phyloP scores from a whole-genome alignment of 1,140 invertebrate species.

The Hormaphis cornu region DNA sequence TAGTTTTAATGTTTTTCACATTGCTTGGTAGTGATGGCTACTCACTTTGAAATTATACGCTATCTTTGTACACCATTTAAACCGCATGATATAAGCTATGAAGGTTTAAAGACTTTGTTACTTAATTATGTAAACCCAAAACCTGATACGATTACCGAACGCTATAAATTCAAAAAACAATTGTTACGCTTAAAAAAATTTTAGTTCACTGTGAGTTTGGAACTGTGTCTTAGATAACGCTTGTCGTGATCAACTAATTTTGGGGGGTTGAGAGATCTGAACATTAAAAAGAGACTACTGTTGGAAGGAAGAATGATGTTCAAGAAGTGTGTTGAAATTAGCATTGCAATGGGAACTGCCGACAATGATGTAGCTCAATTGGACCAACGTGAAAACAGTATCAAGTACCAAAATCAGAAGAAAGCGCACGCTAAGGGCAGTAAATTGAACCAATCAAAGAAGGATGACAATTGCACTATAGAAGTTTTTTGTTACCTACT shows the following conservation, averaged over 20 bases:
- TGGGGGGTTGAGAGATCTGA: background rate
- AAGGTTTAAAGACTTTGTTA: background rate
- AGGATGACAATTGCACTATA: background rate
- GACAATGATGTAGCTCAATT: background rate
- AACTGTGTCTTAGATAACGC: background rate
- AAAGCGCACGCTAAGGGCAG: background rate
- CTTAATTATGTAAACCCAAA: background rate
- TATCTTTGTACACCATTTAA: background rate
- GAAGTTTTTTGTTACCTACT: background rate
- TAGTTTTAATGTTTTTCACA: background rate
- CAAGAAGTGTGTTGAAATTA: background rate
- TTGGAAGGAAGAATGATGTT: background rate
- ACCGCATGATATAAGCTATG: background rate
- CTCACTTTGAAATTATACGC: background rate
- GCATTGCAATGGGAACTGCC: background rate
- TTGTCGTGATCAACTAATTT: background rate
- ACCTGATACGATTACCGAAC: background rate
- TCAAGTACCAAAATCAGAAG: background rate
- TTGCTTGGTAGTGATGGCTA: background rate
- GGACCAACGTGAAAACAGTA: background rate
- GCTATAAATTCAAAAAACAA: background rate
- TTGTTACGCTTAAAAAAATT: background rate
- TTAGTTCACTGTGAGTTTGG: background rate
- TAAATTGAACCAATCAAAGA: background rate
- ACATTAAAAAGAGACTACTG: slow-evolving; percentile 5